Evolutionary conservation across 2,888 invertebrate genomes (phyloP).

Genomic region (Acrocera orbiculus): DNA sequence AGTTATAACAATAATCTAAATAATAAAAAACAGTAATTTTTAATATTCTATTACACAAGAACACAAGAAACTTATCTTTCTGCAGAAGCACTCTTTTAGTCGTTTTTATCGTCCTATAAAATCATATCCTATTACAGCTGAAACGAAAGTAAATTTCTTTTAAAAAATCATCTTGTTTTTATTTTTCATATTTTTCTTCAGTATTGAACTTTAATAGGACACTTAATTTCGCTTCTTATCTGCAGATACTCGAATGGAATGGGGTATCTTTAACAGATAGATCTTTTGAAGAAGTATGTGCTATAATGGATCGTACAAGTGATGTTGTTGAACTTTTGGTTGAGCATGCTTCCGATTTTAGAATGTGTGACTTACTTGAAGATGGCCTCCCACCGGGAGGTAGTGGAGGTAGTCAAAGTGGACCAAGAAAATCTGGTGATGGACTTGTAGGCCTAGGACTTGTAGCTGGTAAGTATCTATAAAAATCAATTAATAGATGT

Average conservation of each 20-base stretch:
- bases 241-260: conserved; percentile 76
- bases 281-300: conserved; percentile 84
- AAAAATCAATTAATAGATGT: neutral
- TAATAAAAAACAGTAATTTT: no score
- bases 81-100: no score
- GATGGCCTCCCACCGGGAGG: conserved; percentile 43
- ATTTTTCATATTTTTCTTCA: no score
- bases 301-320: conserved; percentile 73
- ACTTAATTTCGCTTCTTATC: no score
- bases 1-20: no score
- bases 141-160: no score
- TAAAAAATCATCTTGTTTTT: no score
- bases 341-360: conserved; percentile 60
- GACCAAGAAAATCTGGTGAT: conserved; percentile 30
- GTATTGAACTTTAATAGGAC: no score
- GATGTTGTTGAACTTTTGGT: conserved; percentile 75
- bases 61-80: no score
- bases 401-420: conserved; percentile 23
- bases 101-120: no score
- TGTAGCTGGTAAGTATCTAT: conserved; percentile 25
- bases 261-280: conserved; percentile 76
- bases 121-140: no score
- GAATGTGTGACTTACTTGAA: conserved; percentile 51
- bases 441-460: conserved; percentile 29
- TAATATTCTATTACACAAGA: no score